Conservation (phyloP, 2,113 vertebrate species). For the Agelaius phoeniceus region DNA sequence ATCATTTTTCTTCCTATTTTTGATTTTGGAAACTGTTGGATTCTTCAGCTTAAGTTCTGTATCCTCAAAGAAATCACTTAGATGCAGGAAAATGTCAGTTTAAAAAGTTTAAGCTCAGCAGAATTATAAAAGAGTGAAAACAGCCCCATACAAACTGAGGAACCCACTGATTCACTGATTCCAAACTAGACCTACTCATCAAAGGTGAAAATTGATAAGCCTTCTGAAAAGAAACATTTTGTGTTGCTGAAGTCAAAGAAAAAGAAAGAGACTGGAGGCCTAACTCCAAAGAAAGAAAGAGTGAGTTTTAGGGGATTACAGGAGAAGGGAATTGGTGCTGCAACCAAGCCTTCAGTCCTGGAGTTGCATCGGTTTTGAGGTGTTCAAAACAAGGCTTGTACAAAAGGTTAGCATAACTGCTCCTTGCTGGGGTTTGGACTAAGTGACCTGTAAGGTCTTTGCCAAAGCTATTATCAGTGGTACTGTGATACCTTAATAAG, state of each 20-base stretch:
- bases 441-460: slow-evolving; percentile 41
- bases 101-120: not conserved
- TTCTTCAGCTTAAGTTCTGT: not conserved
- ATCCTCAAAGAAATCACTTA: not conserved
- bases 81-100: not conserved
- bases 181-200: not conserved
- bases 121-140: not conserved
- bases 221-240: not conserved
- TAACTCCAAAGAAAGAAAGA: not conserved
- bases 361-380: not conserved
- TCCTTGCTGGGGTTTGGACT: slow-evolving; percentile 17
- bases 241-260: not conserved
- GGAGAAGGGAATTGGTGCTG: not conserved
- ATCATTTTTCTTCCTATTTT: not conserved
- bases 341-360: not conserved
- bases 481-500: slow-evolving; percentile 42
- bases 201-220: not conserved
- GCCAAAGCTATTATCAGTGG: slow-evolving; percentile 41
- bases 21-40: not conserved
- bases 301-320: not conserved
- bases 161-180: not conserved
- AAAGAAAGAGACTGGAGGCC: not conserved
- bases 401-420: slow-evolving; percentile 5
- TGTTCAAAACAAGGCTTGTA: slow-evolving; percentile 16
- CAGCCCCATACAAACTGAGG: not conserved